phyloP scores from a whole-genome alignment of 2,888 invertebrate genomes.

The Orchesellides sinensis region DNA sequence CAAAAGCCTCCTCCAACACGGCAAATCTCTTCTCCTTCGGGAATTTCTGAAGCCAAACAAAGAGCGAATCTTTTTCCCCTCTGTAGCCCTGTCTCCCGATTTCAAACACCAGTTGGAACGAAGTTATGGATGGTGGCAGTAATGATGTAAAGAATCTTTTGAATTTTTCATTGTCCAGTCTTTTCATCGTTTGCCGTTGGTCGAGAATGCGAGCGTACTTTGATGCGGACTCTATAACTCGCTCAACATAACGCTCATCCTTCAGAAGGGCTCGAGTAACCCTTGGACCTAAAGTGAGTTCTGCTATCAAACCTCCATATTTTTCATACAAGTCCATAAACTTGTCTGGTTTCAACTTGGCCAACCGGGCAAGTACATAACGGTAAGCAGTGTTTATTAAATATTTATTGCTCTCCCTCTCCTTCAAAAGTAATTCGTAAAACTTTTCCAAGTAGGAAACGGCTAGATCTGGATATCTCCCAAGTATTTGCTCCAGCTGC shows the following conservation, averaged over 20 bases:
- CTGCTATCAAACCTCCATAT: constrained; percentile 55
- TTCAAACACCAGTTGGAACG: constrained; percentile 64
- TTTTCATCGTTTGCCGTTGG: constrained; percentile 54
- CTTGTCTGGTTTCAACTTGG: constrained; percentile 39
- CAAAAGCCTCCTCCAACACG: constrained; percentile 57
- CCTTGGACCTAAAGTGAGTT: constrained; percentile 47
- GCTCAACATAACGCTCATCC: constrained; percentile 32
- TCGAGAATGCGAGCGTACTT: constrained; percentile 58
- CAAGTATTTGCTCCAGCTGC: constrained; percentile 58
- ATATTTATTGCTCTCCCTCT: constrained; percentile 55
- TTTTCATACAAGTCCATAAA: constrained; percentile 67
- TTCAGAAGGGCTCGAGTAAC: constrained; percentile 38
- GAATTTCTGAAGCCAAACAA: constrained; percentile 61
- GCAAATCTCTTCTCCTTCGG: constrained; percentile 53
- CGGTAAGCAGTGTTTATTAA: constrained; percentile 45
- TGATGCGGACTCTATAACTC: constrained; percentile 46
- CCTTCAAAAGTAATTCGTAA: constrained; percentile 47
- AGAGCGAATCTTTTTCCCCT: constrained; percentile 52
- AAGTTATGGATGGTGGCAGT: constrained; percentile 58
- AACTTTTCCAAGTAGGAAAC: constrained; percentile 58
- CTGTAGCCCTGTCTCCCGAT: constrained; percentile 58
- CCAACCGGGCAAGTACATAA: constrained; percentile 37
- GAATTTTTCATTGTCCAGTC: constrained; percentile 58
- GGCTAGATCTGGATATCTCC: constrained; percentile 46
- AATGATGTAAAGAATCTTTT: constrained; percentile 57